phyloP scores from a whole-genome alignment of 2,113 vertebrate species.

The Gobio gobio region DNA sequence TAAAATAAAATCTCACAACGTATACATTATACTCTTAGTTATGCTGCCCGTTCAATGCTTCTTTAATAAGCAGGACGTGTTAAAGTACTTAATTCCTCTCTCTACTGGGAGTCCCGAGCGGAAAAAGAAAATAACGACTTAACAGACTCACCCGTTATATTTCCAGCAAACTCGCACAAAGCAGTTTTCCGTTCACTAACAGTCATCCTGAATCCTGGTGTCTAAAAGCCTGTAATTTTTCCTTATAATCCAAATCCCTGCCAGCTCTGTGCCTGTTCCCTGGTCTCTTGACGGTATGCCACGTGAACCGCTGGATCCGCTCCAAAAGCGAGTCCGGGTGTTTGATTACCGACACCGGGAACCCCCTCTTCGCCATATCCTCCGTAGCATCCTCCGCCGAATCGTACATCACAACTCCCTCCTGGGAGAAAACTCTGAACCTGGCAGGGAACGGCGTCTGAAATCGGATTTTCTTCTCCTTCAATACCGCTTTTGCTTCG shows the following conservation, averaged over 20 bases:
- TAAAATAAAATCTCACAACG: neutral
- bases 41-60: too few relatives aligned
- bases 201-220: neutral
- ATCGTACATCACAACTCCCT: neutral
- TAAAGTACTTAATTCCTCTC: too few relatives aligned
- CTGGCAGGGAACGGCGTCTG: too few relatives aligned
- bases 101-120: too few relatives aligned
- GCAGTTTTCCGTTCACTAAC: too few relatives aligned
- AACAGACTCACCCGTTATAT: neutral
- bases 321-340: neutral
- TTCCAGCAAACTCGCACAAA: too few relatives aligned
- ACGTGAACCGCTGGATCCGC: neutral
- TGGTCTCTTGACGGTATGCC: neutral
- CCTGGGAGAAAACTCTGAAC: too few relatives aligned
- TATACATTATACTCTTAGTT: too few relatives aligned
- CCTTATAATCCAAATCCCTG: neutral
- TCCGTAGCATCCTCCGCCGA: neutral
- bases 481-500: too few relatives aligned
- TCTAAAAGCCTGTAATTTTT: neutral
- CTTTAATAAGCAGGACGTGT: too few relatives aligned
- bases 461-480: too few relatives aligned
- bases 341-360: neutral
- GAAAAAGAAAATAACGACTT: too few relatives aligned
- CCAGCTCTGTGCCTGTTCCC: neutral
- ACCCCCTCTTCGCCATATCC: neutral